These are phyloP conservation scores for Cyclura pinguis DNA, from an alignment of 2,797 vertebrate genomes.

Conservation along the genomic window DNA sequence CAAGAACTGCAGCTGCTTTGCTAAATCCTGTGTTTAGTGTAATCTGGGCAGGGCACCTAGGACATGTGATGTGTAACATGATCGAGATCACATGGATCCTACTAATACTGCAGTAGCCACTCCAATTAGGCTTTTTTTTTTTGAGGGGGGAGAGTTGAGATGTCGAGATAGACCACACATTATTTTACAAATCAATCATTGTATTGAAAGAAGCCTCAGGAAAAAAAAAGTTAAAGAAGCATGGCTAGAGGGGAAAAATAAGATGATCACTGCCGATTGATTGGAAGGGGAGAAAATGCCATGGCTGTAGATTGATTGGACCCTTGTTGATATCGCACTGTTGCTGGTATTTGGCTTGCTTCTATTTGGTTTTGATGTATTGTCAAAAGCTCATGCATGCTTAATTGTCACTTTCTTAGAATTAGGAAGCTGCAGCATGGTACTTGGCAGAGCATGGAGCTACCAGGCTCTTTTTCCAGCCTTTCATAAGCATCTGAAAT, in stretches of 20 bases:
- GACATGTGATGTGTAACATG: not conserved
- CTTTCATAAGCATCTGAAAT: constrained; percentile 43
- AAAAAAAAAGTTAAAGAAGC: constrained; percentile 54
- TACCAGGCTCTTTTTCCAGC: not conserved
- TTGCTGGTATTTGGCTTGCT: constrained; percentile 62
- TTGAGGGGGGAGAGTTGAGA: constrained; percentile 11
- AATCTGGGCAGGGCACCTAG: not conserved
- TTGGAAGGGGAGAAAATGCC: constrained; percentile 59
- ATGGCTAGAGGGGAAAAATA: not conserved
- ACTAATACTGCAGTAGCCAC: not conserved
- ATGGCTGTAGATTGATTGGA: constrained; percentile 65
- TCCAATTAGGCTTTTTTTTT: not conserved
- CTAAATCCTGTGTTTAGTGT: not conserved
- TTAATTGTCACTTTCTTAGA: constrained; percentile 70
- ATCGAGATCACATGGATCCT: not conserved
- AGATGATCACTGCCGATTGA: constrained; percentile 50
- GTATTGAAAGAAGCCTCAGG: constrained; percentile 54
- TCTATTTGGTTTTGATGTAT: constrained; percentile 39
- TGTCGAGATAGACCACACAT: constrained; percentile 39
- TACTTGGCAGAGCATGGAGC: constrained; percentile 58
- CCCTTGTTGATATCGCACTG: constrained; percentile 72
- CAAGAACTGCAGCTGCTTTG: not conserved
- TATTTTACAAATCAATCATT: constrained; percentile 54
- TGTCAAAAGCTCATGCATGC: constrained; percentile 59
- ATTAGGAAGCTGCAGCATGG: constrained; percentile 63